Evolutionary conservation across 2,797 vertebrate genomes (phyloP).

Genomic region (Rhabdophis nuchalis): DNA sequence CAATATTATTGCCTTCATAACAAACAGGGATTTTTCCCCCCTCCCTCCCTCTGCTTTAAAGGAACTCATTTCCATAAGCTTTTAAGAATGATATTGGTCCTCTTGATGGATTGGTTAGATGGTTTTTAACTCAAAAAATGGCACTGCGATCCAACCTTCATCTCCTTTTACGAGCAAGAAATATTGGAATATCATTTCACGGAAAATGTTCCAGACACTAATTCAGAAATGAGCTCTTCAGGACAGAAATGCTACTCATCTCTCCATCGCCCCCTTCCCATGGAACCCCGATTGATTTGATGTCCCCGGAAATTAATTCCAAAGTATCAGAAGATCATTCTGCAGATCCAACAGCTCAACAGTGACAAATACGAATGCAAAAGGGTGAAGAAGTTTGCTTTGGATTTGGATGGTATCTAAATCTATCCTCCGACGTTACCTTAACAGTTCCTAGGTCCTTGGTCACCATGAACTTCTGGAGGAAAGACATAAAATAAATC

Average conservation of each 20-base stretch:
- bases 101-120: not conserved
- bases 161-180: not conserved
- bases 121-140: not conserved
- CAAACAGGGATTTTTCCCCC: constrained; percentile 13
- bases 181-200: constrained; percentile 27
- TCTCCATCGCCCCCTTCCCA: not conserved
- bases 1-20: constrained; percentile 21
- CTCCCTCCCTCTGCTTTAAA: not conserved
- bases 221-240: not conserved
- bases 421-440: too few relatives aligned
- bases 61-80: constrained; percentile 16
- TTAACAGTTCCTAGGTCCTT: too few relatives aligned
- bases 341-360: not conserved
- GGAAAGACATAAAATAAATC: too few relatives aligned
- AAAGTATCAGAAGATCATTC: not conserved
- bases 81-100: not conserved
- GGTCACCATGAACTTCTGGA: too few relatives aligned
- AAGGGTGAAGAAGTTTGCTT: not conserved
- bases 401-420: not conserved
- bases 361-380: not conserved
- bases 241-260: not conserved
- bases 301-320: not conserved
- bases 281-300: not conserved
- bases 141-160: not conserved
- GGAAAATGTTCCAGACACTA: constrained; percentile 4